Percentiles rank a stretch among this genome's conserved stretches.
Conservation (phyloP, 2,888 invertebrate genomes). For the Mamestra brassicae region DNA sequence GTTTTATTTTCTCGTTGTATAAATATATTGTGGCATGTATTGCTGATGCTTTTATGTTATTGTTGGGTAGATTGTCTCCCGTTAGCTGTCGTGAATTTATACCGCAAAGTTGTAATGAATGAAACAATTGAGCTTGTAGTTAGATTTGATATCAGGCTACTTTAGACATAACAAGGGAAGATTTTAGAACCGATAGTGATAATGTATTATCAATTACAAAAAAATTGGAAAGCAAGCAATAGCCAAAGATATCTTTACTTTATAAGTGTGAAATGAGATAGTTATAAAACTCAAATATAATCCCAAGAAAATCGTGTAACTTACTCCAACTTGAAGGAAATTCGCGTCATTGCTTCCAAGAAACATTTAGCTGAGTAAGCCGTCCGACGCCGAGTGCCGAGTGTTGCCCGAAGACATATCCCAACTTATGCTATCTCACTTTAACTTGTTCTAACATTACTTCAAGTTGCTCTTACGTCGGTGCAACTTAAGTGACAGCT, state of each 20-base stretch:
- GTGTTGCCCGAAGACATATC: conserved; percentile 25
- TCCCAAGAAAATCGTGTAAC: conserved; percentile 6
- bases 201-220: background rate
- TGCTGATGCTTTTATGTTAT: background rate
- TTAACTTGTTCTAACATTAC: conserved; percentile 30
- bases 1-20: conserved; percentile 14
- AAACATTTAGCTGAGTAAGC: conserved; percentile 34
- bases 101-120: background rate
- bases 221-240: background rate
- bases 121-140: background rate
- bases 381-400: background rate
- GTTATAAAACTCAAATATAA: conserved; percentile 7
- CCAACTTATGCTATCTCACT: conserved; percentile 41
- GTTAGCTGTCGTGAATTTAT: background rate
- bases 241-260: background rate
- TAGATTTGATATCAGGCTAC: too few species aligned
- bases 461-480: conserved; percentile 36
- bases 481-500: conserved; percentile 43
- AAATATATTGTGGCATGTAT: background rate
- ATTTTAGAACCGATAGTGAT: background rate
- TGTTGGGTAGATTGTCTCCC: background rate
- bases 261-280: background rate
- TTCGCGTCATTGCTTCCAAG: conserved; percentile 23
- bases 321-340: conserved; percentile 24
- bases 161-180: background rate